Evolutionary conservation across 2,113 vertebrate genomes (phyloP).

Genomic region (Oreamnos americanus): DNA sequence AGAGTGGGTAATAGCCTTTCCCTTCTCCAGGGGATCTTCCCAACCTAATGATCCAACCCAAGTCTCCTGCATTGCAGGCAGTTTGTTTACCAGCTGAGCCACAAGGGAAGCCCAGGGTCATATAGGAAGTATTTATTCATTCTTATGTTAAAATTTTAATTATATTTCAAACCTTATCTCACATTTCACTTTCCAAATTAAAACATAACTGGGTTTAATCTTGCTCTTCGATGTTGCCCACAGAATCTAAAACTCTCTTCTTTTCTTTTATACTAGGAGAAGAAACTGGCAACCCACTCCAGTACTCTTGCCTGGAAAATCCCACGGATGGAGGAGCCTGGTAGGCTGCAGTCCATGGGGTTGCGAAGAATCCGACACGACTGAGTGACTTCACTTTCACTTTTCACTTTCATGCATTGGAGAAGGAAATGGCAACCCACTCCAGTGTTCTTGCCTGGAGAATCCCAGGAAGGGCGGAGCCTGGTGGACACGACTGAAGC

Average conservation of each 20-base stretch:
- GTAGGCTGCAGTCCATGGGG: too few relatives aligned
- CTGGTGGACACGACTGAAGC: too few relatives aligned
- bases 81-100: background rate
- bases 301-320: too few relatives aligned
- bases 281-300: too few relatives aligned
- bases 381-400: too few relatives aligned
- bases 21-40: background rate
- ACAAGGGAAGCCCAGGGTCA: background rate
- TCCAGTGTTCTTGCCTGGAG: too few relatives aligned
- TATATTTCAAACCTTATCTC: background rate
- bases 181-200: background rate
- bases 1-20: background rate
- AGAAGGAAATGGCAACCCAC: too few relatives aligned
- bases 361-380: too few relatives aligned
- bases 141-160: background rate
- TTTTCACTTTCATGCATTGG: too few relatives aligned
- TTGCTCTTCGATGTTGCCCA: background rate
- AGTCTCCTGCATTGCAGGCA: background rate
- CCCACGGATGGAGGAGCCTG: too few relatives aligned
- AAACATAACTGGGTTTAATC: background rate
- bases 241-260: background rate
- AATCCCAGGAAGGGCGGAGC: too few relatives aligned
- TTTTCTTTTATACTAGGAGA: background rate
- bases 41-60: background rate
- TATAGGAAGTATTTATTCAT: background rate